phyloP scores from a whole-genome alignment of 2,797 vertebrate genomes.

The Semotilus atromaculatus region DNA sequence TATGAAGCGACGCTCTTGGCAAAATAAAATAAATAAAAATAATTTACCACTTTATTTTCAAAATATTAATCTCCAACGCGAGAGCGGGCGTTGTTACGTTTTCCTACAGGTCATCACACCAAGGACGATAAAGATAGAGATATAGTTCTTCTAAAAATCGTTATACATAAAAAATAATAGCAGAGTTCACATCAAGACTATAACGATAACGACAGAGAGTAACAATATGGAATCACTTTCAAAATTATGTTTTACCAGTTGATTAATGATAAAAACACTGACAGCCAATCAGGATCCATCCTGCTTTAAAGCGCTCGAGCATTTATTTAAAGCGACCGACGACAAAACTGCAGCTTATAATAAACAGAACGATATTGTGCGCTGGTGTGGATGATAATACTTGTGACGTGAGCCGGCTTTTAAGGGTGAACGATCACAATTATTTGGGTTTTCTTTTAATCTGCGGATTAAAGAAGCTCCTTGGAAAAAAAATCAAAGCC shows the following conservation, averaged over 20 bases:
- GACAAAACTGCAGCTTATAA: background rate
- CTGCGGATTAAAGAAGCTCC: background rate
- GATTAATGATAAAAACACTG: background rate
- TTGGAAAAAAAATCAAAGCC: background rate
- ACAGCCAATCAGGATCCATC: background rate
- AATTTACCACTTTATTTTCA: background rate
- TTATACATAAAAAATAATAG: no score
- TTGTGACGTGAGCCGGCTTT: no score
- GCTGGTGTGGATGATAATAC: no score
- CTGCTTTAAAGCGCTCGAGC: background rate
- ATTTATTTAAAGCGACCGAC: background rate
- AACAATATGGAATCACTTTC: no score
- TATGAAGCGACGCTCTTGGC: accelerated
- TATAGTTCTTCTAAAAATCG: no score
- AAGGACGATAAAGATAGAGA: background rate
- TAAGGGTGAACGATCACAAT: background rate
- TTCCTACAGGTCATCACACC: no score
- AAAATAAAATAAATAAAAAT: background rate
- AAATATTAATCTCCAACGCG: background rate
- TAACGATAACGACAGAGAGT: no score
- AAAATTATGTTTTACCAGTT: no score
- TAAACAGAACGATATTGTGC: no score
- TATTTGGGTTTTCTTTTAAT: background rate
- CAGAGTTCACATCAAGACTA: no score
- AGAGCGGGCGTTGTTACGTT: no score